Base-by-base conservation (phyloP, 2,797 vertebrate species). In the Bucorvus abyssinicus region DNA sequence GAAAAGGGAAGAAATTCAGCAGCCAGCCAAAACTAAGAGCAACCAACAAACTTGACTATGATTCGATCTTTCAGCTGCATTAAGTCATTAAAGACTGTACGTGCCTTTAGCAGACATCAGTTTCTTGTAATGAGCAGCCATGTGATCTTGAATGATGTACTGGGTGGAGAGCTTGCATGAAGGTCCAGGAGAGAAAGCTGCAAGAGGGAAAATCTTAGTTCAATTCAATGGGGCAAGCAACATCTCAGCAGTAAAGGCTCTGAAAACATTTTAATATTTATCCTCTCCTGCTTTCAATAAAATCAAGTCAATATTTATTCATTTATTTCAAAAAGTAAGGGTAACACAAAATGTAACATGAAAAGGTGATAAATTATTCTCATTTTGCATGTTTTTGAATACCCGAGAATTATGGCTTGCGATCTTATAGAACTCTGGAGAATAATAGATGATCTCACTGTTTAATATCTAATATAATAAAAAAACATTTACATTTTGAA, bases 131-230 rank as follows among this genome's bases (percentile, higher is more conserved):
- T 96, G 95, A 84, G 84, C 73, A 83, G 82, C 83, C 85, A 94
- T 94, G 57, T 92, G 94, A 80, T 96, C 94, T 94, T 90, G 94
- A 92, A 94, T 87, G 63, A 97, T 88, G 42, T 96, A 95, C 65
- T 97, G 96, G 67, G 38, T 93, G 89, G 96, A 98, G 65, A 98
- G 86, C 57, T 96, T 97, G 77, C 76, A 94, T 78, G 97, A 97
- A 94, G 84, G 88, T 93, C 96, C 81, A 1, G 88, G 79, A 83
- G 92, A 92, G 90, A 95, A 96, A 83, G 95, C 84, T 97, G 81
- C 4, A 20, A 89, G 74, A 91, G 16, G 8, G 29, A 87, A 73
- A 90, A 82, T 42, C 24, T 92, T 84, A 71, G 60, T 96, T 97
- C 84, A 40, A 91, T 93, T 83, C 70, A 91, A 42, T 4, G 7